Conservation (phyloP, 1,140 invertebrate genomes). For the Calliphora vicina region DNA sequence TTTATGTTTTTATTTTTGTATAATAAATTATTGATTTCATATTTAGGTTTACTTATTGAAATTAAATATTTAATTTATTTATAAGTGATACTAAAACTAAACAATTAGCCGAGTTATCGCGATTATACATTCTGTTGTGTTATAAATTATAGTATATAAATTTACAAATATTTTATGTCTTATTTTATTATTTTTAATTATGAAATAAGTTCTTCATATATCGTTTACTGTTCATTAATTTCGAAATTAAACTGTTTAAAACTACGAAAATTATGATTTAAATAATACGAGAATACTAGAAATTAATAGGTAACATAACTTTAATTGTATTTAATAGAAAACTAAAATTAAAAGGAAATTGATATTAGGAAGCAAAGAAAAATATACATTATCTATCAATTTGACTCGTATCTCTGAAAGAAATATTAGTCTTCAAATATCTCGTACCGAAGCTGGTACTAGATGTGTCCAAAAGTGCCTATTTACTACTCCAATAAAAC, state of each 20-base stretch:
- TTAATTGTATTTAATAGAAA: not conserved
- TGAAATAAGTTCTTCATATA: not conserved
- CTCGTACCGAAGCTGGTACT: too few species aligned
- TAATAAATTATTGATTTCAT: not conserved
- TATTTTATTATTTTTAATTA: not conserved
- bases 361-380: not conserved
- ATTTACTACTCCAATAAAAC: too few species aligned
- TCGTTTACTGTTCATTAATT: not conserved
- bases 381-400: too few species aligned
- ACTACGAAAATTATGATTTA: not conserved
- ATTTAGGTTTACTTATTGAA: not conserved
- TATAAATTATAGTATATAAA: not conserved
- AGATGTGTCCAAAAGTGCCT: too few species aligned
- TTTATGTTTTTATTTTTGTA: too few species aligned
- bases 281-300: not conserved
- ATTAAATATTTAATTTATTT: not conserved
- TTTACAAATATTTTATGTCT: not conserved
- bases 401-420: too few species aligned
- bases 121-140: not conserved
- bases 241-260: not conserved
- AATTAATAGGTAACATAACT: not conserved
- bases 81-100: not conserved
- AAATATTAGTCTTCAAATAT: too few species aligned
- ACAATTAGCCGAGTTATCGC: not conserved
- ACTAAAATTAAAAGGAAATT: not conserved